Percentiles rank a stretch among this genome's conserved stretches.
These are phyloP conservation scores for Bubalus kerabau DNA, from an alignment of 2,113 vertebrate species.

Conservation along the genomic window DNA sequence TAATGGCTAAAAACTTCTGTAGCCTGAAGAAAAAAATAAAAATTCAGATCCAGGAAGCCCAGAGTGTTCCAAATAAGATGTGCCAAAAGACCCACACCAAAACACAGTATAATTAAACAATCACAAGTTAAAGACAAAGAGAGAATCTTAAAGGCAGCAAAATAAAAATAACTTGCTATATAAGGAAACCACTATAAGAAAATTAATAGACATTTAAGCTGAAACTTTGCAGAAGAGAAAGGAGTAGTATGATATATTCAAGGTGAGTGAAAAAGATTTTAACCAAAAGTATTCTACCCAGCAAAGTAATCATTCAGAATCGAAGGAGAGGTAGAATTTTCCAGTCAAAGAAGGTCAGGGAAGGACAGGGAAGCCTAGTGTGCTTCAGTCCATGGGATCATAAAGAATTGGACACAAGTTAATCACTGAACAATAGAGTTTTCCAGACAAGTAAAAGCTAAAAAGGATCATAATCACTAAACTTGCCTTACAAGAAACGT, in stretches of 20 bases:
- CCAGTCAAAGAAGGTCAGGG: neutral
- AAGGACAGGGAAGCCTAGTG: neutral
- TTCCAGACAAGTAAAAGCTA: neutral
- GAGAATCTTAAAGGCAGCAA: neutral
- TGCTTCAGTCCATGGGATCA: neutral
- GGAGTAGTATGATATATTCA: neutral
- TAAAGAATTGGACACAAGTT: neutral
- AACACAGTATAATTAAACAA: neutral
- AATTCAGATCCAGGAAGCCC: neutral
- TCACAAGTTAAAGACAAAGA: neutral
- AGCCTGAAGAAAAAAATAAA: neutral
- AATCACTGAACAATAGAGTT: neutral
- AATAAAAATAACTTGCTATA: neutral
- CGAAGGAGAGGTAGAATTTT: neutral
- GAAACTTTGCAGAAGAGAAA: neutral
- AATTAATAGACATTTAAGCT: neutral
- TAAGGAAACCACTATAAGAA: neutral
- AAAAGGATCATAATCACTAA: neutral
- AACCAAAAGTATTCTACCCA: neutral
- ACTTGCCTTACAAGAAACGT: neutral
- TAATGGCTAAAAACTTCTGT: neutral
- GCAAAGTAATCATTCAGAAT: neutral
- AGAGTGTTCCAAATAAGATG: neutral
- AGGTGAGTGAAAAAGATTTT: neutral
- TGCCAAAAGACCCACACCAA: neutral